These are phyloP conservation scores for Drosophila pruinosa DNA, from an alignment of 1,140 invertebrate genomes.

Conservation along the genomic window DNA sequence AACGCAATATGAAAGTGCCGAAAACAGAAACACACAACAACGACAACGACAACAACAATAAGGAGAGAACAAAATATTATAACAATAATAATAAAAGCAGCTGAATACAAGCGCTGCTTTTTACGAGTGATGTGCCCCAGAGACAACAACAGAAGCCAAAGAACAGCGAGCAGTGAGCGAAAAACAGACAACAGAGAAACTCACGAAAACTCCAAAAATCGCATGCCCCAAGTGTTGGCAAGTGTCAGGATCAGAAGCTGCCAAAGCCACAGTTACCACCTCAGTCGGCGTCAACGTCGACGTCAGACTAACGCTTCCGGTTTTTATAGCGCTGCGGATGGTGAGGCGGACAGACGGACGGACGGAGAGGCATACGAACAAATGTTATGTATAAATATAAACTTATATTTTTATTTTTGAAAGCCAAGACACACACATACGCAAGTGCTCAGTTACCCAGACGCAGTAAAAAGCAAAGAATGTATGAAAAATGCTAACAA, in stretches of 20 bases:
- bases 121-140: slow-evolving; percentile 57
- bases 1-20: slow-evolving; percentile 71
- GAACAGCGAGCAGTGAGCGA: background rate
- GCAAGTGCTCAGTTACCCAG: slow-evolving; percentile 6
- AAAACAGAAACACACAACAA: slow-evolving; percentile 45
- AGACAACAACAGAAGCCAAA: slow-evolving; percentile 37
- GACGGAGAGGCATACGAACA: slow-evolving; percentile 42
- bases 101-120: slow-evolving; percentile 63
- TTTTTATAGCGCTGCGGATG: slow-evolving; percentile 61
- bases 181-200: slow-evolving; percentile 14
- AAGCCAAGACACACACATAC: slow-evolving; percentile 51
- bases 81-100: slow-evolving; percentile 78
- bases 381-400: slow-evolving; percentile 80
- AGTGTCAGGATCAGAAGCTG: slow-evolving; percentile 72
- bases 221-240: slow-evolving; percentile 75
- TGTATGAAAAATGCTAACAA: slow-evolving; percentile 52
- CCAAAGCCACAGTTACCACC: background rate
- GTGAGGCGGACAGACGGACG: slow-evolving; percentile 25
- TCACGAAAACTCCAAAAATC: slow-evolving; percentile 54
- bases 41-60: slow-evolving; percentile 1
- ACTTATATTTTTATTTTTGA: slow-evolving; percentile 75
- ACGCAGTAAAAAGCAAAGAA: slow-evolving; percentile 42
- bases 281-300: slow-evolving; percentile 8
- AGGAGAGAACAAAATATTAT: slow-evolving; percentile 57
- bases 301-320: slow-evolving; percentile 68